phyloP scores from a whole-genome alignment of 2,888 invertebrate species.

The Argyresthia goedartella region DNA sequence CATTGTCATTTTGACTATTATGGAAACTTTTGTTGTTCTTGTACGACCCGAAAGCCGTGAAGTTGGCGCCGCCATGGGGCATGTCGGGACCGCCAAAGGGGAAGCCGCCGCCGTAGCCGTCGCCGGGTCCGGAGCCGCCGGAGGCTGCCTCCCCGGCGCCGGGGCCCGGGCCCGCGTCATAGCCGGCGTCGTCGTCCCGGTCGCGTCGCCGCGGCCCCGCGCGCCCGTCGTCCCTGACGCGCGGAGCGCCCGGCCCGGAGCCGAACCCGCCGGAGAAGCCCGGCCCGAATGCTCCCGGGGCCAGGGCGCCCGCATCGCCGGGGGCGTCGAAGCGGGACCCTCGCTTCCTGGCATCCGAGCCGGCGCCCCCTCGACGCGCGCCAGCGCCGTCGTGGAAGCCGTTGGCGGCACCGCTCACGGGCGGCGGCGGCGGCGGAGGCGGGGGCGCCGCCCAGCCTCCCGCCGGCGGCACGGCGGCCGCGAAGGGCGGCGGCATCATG shows the following conservation, averaged over 20 bases:
- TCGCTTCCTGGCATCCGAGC: constrained; percentile 64
- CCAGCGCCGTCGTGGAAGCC: constrained; percentile 40
- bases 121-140: constrained; percentile 2
- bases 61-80: constrained; percentile 62
- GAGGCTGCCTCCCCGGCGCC: neutral
- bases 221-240: constrained; percentile 16
- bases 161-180: constrained; percentile 18
- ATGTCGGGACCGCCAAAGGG: constrained; percentile 56
- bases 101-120: constrained; percentile 36
- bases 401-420: constrained; percentile 36
- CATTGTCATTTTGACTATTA: neutral
- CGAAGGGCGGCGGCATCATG: constrained; percentile 44
- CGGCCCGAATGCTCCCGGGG: constrained; percentile 32
- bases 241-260: constrained; percentile 19
- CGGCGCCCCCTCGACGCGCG: constrained; percentile 50
- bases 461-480: constrained; percentile 26
- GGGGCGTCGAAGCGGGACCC: constrained; percentile 33
- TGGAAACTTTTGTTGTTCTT: constrained; percentile 32
- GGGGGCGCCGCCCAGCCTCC: constrained; percentile 38
- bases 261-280: constrained; percentile 19
- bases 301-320: constrained; percentile 22
- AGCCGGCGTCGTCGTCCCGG: constrained; percentile 20
- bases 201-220: constrained; percentile 22
- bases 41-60: constrained; percentile 60
- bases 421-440: constrained; percentile 52